Evolutionary conservation across 2,797 vertebrate species (phyloP).

Genomic region (Pogonophryne albipinna): DNA sequence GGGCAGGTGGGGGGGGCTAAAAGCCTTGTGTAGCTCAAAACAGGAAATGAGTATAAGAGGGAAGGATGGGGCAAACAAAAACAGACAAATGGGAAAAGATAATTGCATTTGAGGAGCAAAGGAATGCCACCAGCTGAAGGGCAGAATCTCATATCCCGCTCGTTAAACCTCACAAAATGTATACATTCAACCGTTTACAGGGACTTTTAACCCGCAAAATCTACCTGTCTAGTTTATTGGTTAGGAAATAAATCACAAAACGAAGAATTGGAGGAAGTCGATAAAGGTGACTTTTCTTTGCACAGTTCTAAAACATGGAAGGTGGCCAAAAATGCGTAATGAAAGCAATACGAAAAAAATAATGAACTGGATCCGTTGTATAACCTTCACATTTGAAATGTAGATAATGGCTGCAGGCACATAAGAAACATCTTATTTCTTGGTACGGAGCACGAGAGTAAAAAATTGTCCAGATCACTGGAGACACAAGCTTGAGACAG

Average conservation of each 20-base stretch:
- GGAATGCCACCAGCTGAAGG: constrained; percentile 68
- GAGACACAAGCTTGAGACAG: constrained; percentile 39
- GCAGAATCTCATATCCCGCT: constrained; percentile 52
- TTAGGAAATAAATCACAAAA: constrained; percentile 6
- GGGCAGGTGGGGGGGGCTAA: constrained; percentile 33
- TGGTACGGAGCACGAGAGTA: constrained; percentile 17
- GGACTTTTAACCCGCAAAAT: background rate
- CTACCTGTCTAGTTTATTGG: constrained; percentile 19
- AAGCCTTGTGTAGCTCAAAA: constrained; percentile 75
- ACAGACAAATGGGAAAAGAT: constrained; percentile 82
- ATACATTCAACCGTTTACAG: constrained; percentile 34
- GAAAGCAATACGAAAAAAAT: constrained; percentile 10
- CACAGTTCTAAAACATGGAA: background rate
- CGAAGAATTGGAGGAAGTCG: background rate
- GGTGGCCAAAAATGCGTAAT: constrained; percentile 8
- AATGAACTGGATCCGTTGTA: constrained; percentile 4
- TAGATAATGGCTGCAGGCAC: constrained; percentile 4
- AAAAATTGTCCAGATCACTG: constrained; percentile 32
- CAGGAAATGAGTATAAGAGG: constrained; percentile 81
- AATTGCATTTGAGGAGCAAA: constrained; percentile 73
- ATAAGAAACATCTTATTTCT: constrained; percentile 9
- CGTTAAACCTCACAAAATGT: constrained; percentile 28
- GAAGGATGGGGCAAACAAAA: constrained; percentile 76
- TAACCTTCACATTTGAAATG: constrained; percentile 13
- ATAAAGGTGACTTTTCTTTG: background rate